Evolutionary conservation across 2,888 invertebrate species (phyloP).

Genomic region (Drosophila ustulata): DNA sequence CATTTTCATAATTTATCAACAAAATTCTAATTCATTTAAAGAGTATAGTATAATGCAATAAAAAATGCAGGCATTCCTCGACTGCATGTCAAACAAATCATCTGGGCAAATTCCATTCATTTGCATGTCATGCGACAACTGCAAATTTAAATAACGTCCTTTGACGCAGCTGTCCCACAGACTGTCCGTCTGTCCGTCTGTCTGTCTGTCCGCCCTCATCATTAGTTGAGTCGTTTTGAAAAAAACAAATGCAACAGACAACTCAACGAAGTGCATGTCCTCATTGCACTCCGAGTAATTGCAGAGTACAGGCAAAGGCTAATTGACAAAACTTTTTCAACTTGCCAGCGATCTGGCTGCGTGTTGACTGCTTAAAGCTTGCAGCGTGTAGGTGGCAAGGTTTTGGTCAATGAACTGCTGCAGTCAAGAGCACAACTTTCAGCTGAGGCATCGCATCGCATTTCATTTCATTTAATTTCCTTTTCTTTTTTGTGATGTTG

Average conservation of each 20-base stretch:
- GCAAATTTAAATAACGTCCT: slow-evolving; percentile 26
- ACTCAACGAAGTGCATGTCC: slow-evolving; percentile 45
- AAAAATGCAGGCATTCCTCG: slow-evolving; percentile 12
- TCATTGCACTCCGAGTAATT: slow-evolving; percentile 40
- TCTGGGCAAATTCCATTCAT: slow-evolving; percentile 17
- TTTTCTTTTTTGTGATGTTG: neutral
- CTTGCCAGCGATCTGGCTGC: neutral
- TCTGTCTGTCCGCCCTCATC: neutral
- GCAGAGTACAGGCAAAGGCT: slow-evolving; percentile 44
- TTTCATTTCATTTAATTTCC: slow-evolving; percentile 20
- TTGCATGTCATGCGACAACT: slow-evolving; percentile 50
- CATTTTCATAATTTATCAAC: slow-evolving; percentile 6
- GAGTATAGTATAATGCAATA: neutral
- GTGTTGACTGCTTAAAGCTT: neutral
- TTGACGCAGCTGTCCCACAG: slow-evolving; percentile 13
- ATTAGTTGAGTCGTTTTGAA: slow-evolving; percentile 28
- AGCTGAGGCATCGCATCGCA: neutral
- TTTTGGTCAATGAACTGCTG: slow-evolving; percentile 49
- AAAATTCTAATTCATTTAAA: slow-evolving; percentile 11
- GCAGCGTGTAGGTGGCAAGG: slow-evolving; percentile 19
- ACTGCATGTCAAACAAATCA: slow-evolving; percentile 13
- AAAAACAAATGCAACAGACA: slow-evolving; percentile 29
- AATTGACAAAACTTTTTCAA: slow-evolving; percentile 46
- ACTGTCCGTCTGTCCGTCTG: slow-evolving; percentile 1
- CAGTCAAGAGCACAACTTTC: slow-evolving; percentile 29